Conservation (phyloP, 2,113 vertebrate genomes). For the Pyxicephalus adspersus region DNA sequence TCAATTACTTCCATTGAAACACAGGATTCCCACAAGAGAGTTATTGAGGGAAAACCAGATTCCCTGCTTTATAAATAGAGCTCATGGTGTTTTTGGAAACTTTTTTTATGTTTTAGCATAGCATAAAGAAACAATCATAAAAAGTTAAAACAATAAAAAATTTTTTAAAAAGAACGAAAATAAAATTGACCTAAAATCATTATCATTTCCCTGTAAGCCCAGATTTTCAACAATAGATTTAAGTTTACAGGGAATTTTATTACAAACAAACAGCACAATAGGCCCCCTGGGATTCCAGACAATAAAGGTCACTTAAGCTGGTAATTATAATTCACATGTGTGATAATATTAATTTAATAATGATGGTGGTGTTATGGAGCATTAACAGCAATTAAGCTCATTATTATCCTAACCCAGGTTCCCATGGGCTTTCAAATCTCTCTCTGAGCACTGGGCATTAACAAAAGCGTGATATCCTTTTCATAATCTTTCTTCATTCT, state of each 20-base stretch:
- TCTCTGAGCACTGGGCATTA: conserved; percentile 69
- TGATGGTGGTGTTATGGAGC: conserved; percentile 82
- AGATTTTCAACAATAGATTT: neutral
- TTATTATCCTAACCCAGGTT: conserved; percentile 75
- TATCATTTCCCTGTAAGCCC: too few species aligned
- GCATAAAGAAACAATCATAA: too few species aligned
- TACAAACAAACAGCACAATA: conserved; percentile 58
- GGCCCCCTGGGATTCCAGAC: conserved; percentile 62
- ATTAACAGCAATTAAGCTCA: conserved; percentile 95
- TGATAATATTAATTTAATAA: conserved; percentile 94
- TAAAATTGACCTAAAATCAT: too few species aligned
- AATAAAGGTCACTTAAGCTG: conserved; percentile 72
- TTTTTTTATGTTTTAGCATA: too few species aligned
- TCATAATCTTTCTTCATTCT: conserved; percentile 56
- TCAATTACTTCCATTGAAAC: too few species aligned
- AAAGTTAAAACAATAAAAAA: too few species aligned
- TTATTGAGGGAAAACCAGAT: too few species aligned
- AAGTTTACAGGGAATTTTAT: neutral
- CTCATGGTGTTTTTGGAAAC: too few species aligned
- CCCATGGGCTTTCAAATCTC: conserved; percentile 71
- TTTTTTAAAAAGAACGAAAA: too few species aligned
- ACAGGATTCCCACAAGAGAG: too few species aligned
- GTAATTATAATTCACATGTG: conserved; percentile 84
- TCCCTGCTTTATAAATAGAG: too few species aligned
- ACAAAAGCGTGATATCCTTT: conserved; percentile 67